A percentile compares a stretch with the other conserved stretches of the same genome.
Conservation (phyloP, 2,113 vertebrate species). For the Struthidea cinerea region DNA sequence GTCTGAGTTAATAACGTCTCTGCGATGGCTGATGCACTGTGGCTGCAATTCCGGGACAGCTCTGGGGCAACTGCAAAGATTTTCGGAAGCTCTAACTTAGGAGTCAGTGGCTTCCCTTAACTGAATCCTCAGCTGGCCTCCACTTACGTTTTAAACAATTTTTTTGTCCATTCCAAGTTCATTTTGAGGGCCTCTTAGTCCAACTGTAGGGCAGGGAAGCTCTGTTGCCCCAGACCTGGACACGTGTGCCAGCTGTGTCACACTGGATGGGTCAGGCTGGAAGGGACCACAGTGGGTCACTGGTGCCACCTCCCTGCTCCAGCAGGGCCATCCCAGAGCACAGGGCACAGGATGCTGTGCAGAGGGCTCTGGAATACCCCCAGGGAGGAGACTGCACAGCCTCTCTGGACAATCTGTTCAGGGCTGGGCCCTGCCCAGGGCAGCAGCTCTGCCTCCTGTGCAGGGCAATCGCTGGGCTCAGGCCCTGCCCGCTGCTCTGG, state of each 20-base stretch:
- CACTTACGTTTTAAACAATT: neutral
- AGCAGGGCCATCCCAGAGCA: neutral
- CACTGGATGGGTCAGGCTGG: neutral
- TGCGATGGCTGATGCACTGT: fast-evolving
- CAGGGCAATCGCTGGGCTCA: neutral
- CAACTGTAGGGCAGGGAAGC: neutral
- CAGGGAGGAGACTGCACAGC: neutral
- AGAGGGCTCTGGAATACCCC: neutral
- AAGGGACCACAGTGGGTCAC: neutral
- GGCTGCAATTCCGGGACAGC: neutral
- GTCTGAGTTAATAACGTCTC: constrained; percentile 13
- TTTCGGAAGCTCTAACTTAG: neutral
- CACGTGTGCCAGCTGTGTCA: neutral
- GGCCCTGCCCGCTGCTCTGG: neutral
- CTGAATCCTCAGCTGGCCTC: neutral
- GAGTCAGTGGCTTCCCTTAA: neutral
- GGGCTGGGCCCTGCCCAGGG: neutral
- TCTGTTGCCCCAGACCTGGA: neutral
- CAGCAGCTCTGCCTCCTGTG: neutral
- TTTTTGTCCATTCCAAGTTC: neutral
- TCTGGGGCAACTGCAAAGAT: neutral
- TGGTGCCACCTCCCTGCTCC: neutral
- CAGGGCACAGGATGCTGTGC: neutral
- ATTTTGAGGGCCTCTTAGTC: neutral
- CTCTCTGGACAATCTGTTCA: neutral